phyloP scores from a whole-genome alignment of 2,797 vertebrate species.

The Sebastes oblongus region DNA sequence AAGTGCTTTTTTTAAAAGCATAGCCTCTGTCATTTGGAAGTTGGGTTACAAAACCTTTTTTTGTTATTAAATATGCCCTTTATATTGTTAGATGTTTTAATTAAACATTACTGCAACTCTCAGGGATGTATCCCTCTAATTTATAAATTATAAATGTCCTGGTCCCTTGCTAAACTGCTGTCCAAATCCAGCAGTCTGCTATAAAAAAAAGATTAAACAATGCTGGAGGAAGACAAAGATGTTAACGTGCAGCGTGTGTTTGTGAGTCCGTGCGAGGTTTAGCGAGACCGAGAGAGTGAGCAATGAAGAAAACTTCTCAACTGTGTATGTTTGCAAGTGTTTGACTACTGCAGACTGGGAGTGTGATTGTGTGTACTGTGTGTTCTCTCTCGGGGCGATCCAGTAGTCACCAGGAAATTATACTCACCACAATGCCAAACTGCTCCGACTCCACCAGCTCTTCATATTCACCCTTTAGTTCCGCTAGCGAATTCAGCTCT shows the following conservation, averaged over 20 bases:
- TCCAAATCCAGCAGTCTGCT: constrained; percentile 1
- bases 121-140: not conserved
- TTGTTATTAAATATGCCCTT: constrained; percentile 37
- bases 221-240: not conserved
- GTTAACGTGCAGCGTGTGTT: not conserved
- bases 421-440: constrained; percentile 97
- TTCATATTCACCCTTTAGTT: constrained; percentile 93
- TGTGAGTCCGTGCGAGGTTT: not conserved
- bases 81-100: constrained; percentile 28
- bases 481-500: constrained; percentile 89
- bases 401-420: constrained; percentile 38
- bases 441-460: constrained; percentile 96
- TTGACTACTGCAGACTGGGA: constrained; percentile 27
- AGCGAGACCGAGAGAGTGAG: not conserved
- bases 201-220: constrained; percentile 2
- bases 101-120: constrained; percentile 21
- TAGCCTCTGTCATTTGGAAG: constrained; percentile 20
- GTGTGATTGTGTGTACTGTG: constrained; percentile 27
- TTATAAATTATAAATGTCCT: constrained; percentile 38
- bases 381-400: constrained; percentile 22
- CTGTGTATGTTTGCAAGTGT: constrained; percentile 25
- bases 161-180: not conserved
- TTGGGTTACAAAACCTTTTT: not conserved
- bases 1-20: constrained; percentile 40
- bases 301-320: constrained; percentile 34